A percentile compares a stretch with the other conserved stretches of the same genome.
phyloP scores from a whole-genome alignment of 2,113 vertebrate species.

The Oryzias curvinotus region DNA sequence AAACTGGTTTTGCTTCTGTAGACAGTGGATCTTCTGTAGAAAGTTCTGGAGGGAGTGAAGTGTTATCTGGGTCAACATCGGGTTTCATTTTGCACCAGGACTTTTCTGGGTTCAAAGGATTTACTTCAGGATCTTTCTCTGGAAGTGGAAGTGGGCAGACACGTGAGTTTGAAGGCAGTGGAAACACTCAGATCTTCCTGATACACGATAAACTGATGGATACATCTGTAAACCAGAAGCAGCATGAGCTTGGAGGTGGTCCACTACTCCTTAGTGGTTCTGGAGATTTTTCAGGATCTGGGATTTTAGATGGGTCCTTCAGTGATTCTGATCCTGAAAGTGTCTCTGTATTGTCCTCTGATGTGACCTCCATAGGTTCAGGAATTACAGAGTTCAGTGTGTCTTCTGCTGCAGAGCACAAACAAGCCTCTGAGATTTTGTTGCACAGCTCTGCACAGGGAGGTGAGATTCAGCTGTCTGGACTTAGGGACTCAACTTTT shows the following conservation, averaged over 20 bases:
- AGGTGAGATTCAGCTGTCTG: slow-evolving; percentile 52
- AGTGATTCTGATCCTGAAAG: slow-evolving; percentile 78
- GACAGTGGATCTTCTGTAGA: slow-evolving; percentile 41
- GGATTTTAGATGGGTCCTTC: slow-evolving; percentile 37
- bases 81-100: slow-evolving; percentile 48
- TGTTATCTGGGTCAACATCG: slow-evolving; percentile 49
- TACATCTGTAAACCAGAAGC: slow-evolving; percentile 57
- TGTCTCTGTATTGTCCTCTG: slow-evolving; percentile 71
- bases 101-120: slow-evolving; percentile 69
- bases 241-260: slow-evolving; percentile 79
- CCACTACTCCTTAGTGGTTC: slow-evolving; percentile 80
- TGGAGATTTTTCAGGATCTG: slow-evolving; percentile 73
- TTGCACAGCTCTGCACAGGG: slow-evolving; percentile 63
- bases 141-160: slow-evolving; percentile 69
- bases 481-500: slow-evolving; percentile 72
- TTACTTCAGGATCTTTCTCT: slow-evolving; percentile 74
- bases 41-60: slow-evolving; percentile 74
- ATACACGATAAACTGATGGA: slow-evolving; percentile 75
- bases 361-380: slow-evolving; percentile 79
- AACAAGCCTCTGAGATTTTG: slow-evolving; percentile 81
- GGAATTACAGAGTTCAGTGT: slow-evolving; percentile 77
- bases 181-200: slow-evolving; percentile 71
- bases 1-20: slow-evolving; percentile 45
- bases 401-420: slow-evolving; percentile 62
- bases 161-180: slow-evolving; percentile 62